phyloP scores from a whole-genome alignment of 64 coral and sea anemone species.

The Stichodactyla helianthus region DNA sequence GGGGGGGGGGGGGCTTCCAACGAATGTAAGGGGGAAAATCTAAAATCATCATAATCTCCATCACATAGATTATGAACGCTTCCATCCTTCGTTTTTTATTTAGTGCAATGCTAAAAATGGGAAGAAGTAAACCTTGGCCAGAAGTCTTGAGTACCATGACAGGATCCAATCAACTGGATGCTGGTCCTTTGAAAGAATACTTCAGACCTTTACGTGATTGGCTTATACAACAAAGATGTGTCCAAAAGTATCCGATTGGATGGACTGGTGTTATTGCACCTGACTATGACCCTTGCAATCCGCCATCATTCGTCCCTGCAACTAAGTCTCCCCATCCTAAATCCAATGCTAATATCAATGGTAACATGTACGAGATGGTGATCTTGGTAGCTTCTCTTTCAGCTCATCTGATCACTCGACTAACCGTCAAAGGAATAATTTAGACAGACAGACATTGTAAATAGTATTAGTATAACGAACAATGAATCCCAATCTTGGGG shows the following conservation, averaged over 20 bases:
- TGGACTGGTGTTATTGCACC: slow-evolving; percentile 23
- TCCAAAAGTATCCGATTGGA: slow-evolving; percentile 54
- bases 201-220: slow-evolving; percentile 61
- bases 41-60: too few species aligned
- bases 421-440: neutral
- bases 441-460: too few species aligned
- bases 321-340: neutral
- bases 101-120: slow-evolving; percentile 79
- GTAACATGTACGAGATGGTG: neutral
- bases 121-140: slow-evolving; percentile 85
- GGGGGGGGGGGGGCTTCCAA: too few species aligned
- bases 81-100: neutral
- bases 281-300: neutral
- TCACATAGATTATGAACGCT: too few species aligned
- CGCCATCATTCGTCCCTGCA: neutral
- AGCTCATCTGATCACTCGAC: neutral
- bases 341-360: neutral
- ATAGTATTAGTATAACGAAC: too few species aligned
- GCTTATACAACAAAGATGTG: slow-evolving; percentile 61
- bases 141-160: slow-evolving; percentile 64
- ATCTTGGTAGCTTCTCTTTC: neutral
- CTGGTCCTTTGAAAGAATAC: slow-evolving; percentile 80
- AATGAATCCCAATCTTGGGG: too few species aligned
- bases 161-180: slow-evolving; percentile 50
- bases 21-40: too few species aligned